Conservation (phyloP, 2,797 vertebrate species). For the Acanthurus leucopareius region DNA sequence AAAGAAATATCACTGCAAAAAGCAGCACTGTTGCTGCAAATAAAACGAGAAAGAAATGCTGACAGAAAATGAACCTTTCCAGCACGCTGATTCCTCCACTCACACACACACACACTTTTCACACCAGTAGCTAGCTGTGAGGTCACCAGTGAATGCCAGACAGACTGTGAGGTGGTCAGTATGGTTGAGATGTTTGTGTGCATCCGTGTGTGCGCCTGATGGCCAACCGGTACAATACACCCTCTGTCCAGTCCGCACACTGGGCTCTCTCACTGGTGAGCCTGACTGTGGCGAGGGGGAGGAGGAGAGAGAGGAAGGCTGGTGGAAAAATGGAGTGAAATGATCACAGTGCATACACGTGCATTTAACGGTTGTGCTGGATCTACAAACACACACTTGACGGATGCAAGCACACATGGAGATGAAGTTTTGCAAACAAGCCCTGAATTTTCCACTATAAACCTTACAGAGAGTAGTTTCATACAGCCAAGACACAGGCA, state of each 20-base stretch:
- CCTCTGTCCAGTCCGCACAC: constrained; percentile 75
- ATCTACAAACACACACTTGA: not conserved
- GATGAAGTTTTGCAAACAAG: constrained; percentile 29
- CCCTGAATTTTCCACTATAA: not conserved
- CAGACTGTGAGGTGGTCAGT: constrained; percentile 53
- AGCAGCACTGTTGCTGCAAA: no score
- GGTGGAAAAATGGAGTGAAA: constrained; percentile 65
- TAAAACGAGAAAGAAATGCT: no score
- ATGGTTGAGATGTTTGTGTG: constrained; percentile 52
- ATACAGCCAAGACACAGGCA: constrained; percentile 9
- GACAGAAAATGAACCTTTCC: constrained; percentile 25
- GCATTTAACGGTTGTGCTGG: constrained; percentile 27
- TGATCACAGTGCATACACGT: constrained; percentile 34
- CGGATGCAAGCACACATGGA: constrained; percentile 9
- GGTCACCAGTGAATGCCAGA: constrained; percentile 55
- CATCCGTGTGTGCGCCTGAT: constrained; percentile 27
- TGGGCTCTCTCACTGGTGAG: constrained; percentile 70
- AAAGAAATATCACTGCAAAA: no score
- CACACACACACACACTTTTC: constrained; percentile 26
- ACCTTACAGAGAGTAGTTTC: not conserved
- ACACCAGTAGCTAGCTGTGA: constrained; percentile 55
- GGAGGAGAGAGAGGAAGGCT: constrained; percentile 32
- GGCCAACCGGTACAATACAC: constrained; percentile 66
- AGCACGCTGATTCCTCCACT: not conserved
- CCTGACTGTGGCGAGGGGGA: constrained; percentile 39